phyloP scores from a whole-genome alignment of 2,888 invertebrate species.

The Glaucopsyche alexis region DNA sequence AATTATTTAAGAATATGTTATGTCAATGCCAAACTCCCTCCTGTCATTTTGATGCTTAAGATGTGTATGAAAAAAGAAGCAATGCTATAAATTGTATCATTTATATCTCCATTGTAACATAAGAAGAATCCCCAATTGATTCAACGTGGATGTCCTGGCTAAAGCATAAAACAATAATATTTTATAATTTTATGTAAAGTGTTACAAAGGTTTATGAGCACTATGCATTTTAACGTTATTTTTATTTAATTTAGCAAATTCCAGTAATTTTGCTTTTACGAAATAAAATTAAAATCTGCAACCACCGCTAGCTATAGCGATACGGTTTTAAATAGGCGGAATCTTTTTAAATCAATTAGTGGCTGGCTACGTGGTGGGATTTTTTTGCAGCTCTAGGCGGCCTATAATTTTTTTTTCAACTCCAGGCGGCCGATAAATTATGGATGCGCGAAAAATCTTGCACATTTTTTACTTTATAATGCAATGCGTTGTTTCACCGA shows the following conservation, averaged over 20 bases:
- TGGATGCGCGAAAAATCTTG: slow-evolving; percentile 15
- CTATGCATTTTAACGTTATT: not conserved
- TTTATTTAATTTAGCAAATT: not conserved
- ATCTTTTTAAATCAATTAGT: slow-evolving; percentile 24
- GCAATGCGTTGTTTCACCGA: too few relatives aligned
- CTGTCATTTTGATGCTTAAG: too few relatives aligned
- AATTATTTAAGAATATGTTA: too few relatives aligned
- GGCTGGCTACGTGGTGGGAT: not conserved
- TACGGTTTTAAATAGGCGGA: slow-evolving; percentile 4
- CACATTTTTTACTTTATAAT: not conserved
- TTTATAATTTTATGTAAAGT: too few relatives aligned
- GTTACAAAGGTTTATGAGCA: too few relatives aligned
- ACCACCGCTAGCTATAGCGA: not conserved
- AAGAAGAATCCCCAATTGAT: too few relatives aligned
- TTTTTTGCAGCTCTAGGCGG: not conserved
- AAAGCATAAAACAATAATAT: too few relatives aligned
- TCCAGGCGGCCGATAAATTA: slow-evolving; percentile 16
- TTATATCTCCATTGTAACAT: too few relatives aligned
- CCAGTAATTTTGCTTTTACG: not conserved
- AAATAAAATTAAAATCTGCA: not conserved
- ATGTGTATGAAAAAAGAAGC: too few relatives aligned
- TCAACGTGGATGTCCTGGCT: too few relatives aligned
- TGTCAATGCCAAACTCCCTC: too few relatives aligned
- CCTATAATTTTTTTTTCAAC: not conserved
- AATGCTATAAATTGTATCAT: too few relatives aligned